Percentiles rank a stretch among this genome's conserved stretches.
phyloP scores from a whole-genome alignment of 1,140 invertebrate genomes.

The Epicauta chinensis region DNA sequence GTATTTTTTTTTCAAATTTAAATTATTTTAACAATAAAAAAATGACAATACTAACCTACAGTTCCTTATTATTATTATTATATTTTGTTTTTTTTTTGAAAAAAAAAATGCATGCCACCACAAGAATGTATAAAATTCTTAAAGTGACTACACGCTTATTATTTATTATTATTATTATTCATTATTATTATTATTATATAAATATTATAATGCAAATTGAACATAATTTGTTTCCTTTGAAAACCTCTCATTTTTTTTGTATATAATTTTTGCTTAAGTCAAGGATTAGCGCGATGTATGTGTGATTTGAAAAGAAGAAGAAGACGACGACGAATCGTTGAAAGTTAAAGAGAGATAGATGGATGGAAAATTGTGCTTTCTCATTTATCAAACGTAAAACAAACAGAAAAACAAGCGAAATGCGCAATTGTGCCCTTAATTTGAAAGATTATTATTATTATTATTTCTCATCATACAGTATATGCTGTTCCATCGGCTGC shows the following conservation, averaged over 20 bases:
- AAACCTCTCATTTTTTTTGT: neutral
- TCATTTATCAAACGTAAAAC: no score
- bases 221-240: neutral
- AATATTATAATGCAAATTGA: constrained; percentile 1
- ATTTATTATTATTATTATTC: neutral
- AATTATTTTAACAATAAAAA: constrained; percentile 36
- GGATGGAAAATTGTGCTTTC: no score
- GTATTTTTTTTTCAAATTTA: constrained; percentile 11
- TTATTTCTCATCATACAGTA: no score
- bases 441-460: constrained; percentile 1
- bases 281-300: no score
- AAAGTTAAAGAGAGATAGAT: no score
- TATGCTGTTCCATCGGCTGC: no score
- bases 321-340: no score
- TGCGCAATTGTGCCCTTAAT: constrained; percentile 23
- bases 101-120: constrained; percentile 20
- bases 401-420: constrained; percentile 1
- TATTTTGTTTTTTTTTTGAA: constrained; percentile 5
- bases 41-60: constrained; percentile 32
- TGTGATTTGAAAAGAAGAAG: no score
- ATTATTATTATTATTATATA: constrained; percentile 3
- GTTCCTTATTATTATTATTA: no score
- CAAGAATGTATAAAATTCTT: constrained; percentile 14
- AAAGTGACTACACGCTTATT: constrained; percentile 8
- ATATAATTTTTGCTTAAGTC: no score